phyloP scores from a whole-genome alignment of 2,113 vertebrate species.

The Gallinago undulata region DNA sequence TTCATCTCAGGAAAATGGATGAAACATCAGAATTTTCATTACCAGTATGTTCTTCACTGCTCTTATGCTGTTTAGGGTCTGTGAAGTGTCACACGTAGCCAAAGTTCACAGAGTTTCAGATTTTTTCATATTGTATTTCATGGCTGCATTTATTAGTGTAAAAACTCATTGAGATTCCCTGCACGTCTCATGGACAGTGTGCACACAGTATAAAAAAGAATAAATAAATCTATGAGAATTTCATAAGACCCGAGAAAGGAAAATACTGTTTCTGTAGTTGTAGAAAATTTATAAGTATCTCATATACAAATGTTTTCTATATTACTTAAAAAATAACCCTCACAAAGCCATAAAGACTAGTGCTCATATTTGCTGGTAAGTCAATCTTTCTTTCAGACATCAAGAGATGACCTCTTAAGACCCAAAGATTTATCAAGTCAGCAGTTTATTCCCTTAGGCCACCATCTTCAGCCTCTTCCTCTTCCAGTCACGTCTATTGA shows the following conservation, averaged over 20 bases:
- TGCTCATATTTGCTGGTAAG: conserved; percentile 72
- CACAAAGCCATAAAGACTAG: conserved; percentile 50
- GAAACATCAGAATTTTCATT: background rate
- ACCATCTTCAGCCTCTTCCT: conserved; percentile 73
- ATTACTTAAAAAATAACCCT: conserved; percentile 42
- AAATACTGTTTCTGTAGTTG: background rate
- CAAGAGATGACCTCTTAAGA: conserved; percentile 79
- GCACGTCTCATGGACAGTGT: background rate
- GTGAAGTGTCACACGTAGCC: background rate
- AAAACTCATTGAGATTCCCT: conserved; percentile 34
- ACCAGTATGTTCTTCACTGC: background rate
- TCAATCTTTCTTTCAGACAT: conserved; percentile 80
- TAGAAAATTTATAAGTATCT: background rate
- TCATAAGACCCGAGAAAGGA: background rate
- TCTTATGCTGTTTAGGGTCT: background rate
- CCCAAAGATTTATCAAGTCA: conserved; percentile 83
- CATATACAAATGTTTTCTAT: conserved; percentile 44
- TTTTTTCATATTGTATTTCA: background rate
- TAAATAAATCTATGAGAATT: background rate
- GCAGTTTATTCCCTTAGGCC: conserved; percentile 76
- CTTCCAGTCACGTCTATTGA: conserved; percentile 78
- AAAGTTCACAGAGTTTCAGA: background rate
- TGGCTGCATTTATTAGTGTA: background rate
- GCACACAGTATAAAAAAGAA: background rate
- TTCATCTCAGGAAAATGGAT: background rate